phyloP scores from a whole-genome alignment of 2,113 vertebrate species.

The Rhinolophus sinicus region DNA sequence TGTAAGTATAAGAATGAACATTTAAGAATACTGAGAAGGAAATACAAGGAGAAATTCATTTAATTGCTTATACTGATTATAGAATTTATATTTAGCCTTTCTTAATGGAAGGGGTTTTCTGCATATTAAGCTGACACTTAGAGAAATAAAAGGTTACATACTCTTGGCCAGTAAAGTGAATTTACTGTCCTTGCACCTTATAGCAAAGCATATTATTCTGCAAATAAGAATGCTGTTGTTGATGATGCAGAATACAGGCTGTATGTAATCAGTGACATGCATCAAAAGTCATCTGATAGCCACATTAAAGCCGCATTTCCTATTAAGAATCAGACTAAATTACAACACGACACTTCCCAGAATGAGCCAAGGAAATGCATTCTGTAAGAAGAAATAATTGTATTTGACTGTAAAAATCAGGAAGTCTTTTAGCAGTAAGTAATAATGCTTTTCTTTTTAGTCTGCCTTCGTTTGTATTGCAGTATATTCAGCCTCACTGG shows the following conservation, averaged over 20 bases:
- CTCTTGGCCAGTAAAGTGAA: constrained; percentile 73
- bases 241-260: constrained; percentile 72
- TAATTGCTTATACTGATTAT: constrained; percentile 60
- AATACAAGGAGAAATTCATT: constrained; percentile 69
- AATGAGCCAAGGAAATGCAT: constrained; percentile 81
- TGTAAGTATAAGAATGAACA: constrained; percentile 66
- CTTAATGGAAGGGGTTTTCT: constrained; percentile 71
- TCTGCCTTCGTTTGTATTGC: constrained; percentile 72
- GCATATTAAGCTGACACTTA: constrained; percentile 73
- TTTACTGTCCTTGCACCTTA: constrained; percentile 75
- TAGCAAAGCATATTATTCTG: constrained; percentile 76
- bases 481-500: constrained; percentile 77
- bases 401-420: constrained; percentile 83
- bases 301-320: constrained; percentile 83
- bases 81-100: constrained; percentile 69
- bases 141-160: constrained; percentile 76
- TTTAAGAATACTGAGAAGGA: constrained; percentile 67
- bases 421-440: constrained; percentile 80
- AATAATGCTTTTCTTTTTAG: constrained; percentile 77
- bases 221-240: constrained; percentile 83
- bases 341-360: constrained; percentile 78
- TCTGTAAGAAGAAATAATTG: constrained; percentile 82
- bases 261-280: constrained; percentile 79
- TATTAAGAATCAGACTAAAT: constrained; percentile 85
- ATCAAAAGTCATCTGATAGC: constrained; percentile 84